Evolutionary conservation across 1,140 invertebrate species (phyloP), one percentile per base, ranked within the genome.

Genomic region (Eumaeus atala): DNA sequence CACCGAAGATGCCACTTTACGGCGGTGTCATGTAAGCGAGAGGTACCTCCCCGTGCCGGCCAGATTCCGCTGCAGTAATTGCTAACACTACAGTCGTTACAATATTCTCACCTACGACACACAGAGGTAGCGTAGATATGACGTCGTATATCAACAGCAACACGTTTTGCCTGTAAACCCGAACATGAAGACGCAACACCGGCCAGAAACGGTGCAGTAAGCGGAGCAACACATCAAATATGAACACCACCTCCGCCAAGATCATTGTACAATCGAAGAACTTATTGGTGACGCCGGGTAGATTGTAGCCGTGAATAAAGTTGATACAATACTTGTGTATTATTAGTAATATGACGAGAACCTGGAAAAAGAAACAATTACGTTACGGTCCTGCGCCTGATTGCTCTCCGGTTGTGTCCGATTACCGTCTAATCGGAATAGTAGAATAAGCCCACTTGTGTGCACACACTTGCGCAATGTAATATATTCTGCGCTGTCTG

Each of bases 191-290:
- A 14, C 80, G 61, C 0, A 83, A 54, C 10, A 71, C 28, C 0
- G 78, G 70, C 82, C 82, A 85, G 35, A 66, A 80, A 6, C 44
- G 35, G 18, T 85, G 82, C 18, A 84, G 54, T 0, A 77, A 18
- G 9, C 73, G 68, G 6, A 84, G 44, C 0, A 72, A 6, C 0
- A 79, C 64, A 35, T 86, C 82, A n/a, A 64, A 8, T 8, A 67
- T 9, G 54, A 74, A 86, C 9, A 77, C 33, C 1, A 68, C 1
- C 56, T 84, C 80, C 7, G 60, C 51, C 0, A 70, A 6, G 1
- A 62, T 36, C 33, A 77, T n/a, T 9, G 58, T 62, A 0, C 64
- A 37, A 5, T 74, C 66, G 28, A 82, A 52, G 6, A 66, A 63
- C 4, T 34, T 10, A 21, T 52, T 61, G 0, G 51, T n/a, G n/a